Base-by-base conservation (phyloP, 2,888 invertebrate genomes). In the Theristus sp. region DNA sequence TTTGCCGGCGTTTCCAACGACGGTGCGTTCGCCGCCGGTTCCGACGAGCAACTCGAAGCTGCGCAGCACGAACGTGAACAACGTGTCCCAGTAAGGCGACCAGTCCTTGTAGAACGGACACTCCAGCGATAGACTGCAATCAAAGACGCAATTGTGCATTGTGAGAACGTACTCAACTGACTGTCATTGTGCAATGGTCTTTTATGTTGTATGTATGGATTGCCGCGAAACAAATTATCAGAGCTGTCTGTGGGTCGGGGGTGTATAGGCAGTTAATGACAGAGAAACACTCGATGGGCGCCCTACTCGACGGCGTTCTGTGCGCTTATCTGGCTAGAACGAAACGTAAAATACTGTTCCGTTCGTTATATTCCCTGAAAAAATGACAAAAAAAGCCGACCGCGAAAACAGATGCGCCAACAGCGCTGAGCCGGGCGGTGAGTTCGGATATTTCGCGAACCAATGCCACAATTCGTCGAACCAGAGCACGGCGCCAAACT, bases 1-100 rank as follows among this genome's bases (percentile, higher is more conserved):
- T 24, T 22, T 3, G 46, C 2, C 22, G 25, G 27, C 26, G 38
- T 22, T 56, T 20, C 67, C 65, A 20, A 68, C 63, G 6, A 54
- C 28, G 27, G 26, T 54, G 27, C 26, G 54, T 63, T 52, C 62
- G 60, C 64, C 63, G 1, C 56, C 61, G 53, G 72, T 84, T 63
- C 82, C 81, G 60, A 89, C 86, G 0, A 88, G 89, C 59, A 90
- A 77, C 70, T 84, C 83, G 60, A 89, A 80, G 49, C 83, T 82
- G 65, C 84, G 80, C 63, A 86, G 75, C 30, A 78, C 66, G 38
- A 75, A 72, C 82, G 84, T 73, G 67, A 79, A 79, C 26, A 80
- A 73, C 70, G 75, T 68, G n/a, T 88, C 84, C 71, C 88, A 81
- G 70, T 87, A 81, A 0, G 86, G 86, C 63, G 84, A 83, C 90